Evolutionary conservation across 2,888 invertebrate species (phyloP).

Genomic region (Mesorhabditis sp.): DNA sequence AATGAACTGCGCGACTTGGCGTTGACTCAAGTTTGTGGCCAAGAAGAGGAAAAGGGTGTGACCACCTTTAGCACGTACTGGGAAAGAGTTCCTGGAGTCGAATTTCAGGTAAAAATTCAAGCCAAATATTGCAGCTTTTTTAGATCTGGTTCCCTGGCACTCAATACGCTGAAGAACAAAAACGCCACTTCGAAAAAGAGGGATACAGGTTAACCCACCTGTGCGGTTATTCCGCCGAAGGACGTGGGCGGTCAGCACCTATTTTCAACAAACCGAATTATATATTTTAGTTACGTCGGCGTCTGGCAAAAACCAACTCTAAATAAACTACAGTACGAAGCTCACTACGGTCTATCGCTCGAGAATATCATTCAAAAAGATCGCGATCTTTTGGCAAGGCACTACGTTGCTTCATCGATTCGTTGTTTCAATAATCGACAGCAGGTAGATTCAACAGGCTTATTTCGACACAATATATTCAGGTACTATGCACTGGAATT

Average conservation of each 20-base stretch:
- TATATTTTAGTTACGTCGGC: slow-evolving; percentile 42
- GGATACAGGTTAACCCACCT: slow-evolving; percentile 49
- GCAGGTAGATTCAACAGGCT: slow-evolving; percentile 26
- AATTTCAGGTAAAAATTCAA: slow-evolving; percentile 35
- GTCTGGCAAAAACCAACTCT: slow-evolving; percentile 51
- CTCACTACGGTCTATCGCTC: slow-evolving; percentile 53
- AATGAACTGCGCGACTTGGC: slow-evolving; percentile 53
- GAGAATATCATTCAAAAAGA: slow-evolving; percentile 50
- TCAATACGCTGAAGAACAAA: slow-evolving; percentile 48
- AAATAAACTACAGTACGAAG: slow-evolving; percentile 46
- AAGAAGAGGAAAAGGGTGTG: slow-evolving; percentile 44
- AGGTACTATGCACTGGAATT: slow-evolving; percentile 52
- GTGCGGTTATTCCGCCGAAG: slow-evolving; percentile 50
- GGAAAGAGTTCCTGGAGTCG: slow-evolving; percentile 51
- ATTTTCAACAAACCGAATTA: neutral
- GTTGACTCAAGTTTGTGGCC: slow-evolving; percentile 55
- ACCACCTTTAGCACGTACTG: slow-evolving; percentile 53
- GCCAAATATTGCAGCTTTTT: neutral
- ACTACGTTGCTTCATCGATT: slow-evolving; percentile 49
- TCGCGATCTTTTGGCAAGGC: slow-evolving; percentile 30
- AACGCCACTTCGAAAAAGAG: slow-evolving; percentile 43
- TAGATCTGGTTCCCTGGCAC: slow-evolving; percentile 57
- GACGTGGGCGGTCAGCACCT: slow-evolving; percentile 28
- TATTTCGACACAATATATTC: neutral
- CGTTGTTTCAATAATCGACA: slow-evolving; percentile 49